Conservation (phyloP, 2,888 invertebrate species). For the Laothoe populi region DNA sequence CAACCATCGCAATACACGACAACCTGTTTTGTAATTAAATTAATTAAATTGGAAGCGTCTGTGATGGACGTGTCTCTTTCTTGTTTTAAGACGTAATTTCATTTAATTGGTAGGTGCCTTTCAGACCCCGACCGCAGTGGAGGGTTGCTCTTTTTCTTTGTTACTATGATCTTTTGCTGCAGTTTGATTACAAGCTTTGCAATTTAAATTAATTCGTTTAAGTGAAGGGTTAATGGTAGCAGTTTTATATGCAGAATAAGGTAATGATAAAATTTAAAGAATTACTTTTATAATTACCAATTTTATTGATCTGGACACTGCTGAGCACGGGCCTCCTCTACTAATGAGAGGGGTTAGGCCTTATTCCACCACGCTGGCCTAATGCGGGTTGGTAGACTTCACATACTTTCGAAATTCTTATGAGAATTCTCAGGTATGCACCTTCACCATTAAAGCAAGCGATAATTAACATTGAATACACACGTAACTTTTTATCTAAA, state of each 20-base stretch:
- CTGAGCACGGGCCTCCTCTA: no score
- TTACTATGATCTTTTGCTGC: conserved; percentile 17
- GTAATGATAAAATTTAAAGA: not conserved
- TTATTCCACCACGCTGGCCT: no score
- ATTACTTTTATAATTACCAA: not conserved
- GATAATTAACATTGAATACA: no score
- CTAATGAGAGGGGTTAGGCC: no score
- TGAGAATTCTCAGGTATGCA: no score
- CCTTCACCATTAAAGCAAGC: no score
- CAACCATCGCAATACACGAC: conserved; percentile 25
- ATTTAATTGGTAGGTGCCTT: conserved; percentile 49
- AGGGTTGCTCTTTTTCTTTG: conserved; percentile 34
- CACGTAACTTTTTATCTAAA: no score
- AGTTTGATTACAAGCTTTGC: conserved; percentile 20
- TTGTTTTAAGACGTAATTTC: conserved; percentile 57
- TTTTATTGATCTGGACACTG: not conserved
- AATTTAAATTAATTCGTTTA: conserved; percentile 28
- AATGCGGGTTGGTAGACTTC: no score
- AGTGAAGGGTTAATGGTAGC: not conserved
- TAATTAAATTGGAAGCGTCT: conserved; percentile 25
- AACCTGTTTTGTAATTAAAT: conserved; percentile 42
- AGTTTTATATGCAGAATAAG: not conserved
- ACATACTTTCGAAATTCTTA: no score
- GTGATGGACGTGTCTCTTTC: conserved; percentile 45
- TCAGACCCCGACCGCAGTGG: conserved; percentile 39